phyloP scores from a whole-genome alignment of 1,140 invertebrate species.

The Drosophila yakuba region DNA sequence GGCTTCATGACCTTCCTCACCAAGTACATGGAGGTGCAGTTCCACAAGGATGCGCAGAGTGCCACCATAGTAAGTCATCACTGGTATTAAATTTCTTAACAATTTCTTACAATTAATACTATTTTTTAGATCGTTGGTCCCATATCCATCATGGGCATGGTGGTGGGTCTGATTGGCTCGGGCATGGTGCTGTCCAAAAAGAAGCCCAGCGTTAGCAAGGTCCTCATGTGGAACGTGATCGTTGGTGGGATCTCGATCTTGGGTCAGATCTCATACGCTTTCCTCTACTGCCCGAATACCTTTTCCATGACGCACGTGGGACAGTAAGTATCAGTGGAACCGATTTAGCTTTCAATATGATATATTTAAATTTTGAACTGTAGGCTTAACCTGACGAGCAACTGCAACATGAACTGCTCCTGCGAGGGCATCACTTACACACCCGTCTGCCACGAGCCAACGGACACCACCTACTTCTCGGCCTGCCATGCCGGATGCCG shows the following conservation, averaged over 20 bases:
- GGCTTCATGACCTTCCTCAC: constrained; percentile 90
- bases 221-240: constrained; percentile 88
- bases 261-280: constrained; percentile 86
- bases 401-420: constrained; percentile 86
- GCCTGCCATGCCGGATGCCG: constrained; percentile 88
- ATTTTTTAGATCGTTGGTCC: constrained; percentile 86
- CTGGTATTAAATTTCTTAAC: too few species aligned
- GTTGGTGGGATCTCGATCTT: constrained; percentile 86
- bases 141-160: constrained; percentile 86
- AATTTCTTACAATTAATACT: background rate
- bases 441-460: constrained; percentile 87
- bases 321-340: constrained; percentile 51
- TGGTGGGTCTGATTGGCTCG: constrained; percentile 87
- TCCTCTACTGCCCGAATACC: constrained; percentile 86
- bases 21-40: constrained; percentile 90
- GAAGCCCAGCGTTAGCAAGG: constrained; percentile 86
- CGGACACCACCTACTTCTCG: constrained; percentile 87
- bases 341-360: background rate
- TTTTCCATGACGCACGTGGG: constrained; percentile 48
- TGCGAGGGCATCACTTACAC: constrained; percentile 86
- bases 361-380: background rate
- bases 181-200: constrained; percentile 88
- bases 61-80: constrained; percentile 85
- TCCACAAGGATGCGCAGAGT: constrained; percentile 87
- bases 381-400: constrained; percentile 85